A percentile compares a stretch with the other conserved stretches of the same genome.
Evolutionary conservation across 2,888 invertebrate genomes (phyloP).

Genomic region (Pseudoips prasinana): DNA sequence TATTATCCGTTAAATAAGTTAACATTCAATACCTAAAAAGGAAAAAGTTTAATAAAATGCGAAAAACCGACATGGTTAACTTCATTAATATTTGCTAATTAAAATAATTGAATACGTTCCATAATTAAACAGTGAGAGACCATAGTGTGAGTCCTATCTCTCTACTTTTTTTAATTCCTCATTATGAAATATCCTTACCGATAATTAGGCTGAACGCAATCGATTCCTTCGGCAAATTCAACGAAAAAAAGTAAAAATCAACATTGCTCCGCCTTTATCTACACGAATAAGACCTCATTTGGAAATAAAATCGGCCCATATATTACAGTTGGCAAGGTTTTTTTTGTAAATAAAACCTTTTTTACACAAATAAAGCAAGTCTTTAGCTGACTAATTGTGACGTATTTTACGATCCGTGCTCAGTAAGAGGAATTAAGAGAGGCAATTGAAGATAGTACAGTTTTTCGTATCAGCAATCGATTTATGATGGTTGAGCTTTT

Average conservation of each 20-base stretch:
- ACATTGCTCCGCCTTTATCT: conserved; percentile 39
- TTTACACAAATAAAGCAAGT: conserved; percentile 55
- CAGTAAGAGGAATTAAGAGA: conserved; percentile 61
- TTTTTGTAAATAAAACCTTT: conserved; percentile 44
- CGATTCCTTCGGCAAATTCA: conserved; percentile 38
- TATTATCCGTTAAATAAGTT: no score
- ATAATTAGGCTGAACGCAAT: conserved; percentile 40
- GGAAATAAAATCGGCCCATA: conserved; percentile 54
- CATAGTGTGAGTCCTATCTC: conserved; percentile 16
- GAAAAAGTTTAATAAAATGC: no score
- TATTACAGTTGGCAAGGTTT: conserved; percentile 40
- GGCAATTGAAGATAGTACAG: conserved; percentile 61
- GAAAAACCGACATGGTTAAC: neutral
- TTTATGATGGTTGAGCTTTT: conserved; percentile 62
- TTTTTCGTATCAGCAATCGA: conserved; percentile 62
- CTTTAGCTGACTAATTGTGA: conserved; percentile 73
- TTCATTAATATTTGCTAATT: conserved; percentile 5
- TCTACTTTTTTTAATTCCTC: conserved; percentile 24
- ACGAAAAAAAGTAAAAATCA: conserved; percentile 33
- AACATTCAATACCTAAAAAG: no score
- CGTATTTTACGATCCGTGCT: conserved; percentile 67
- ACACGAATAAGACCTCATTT: conserved; percentile 53
- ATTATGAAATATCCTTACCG: conserved; percentile 29
- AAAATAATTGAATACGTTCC: conserved; percentile 5
- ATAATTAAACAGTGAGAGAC: conserved; percentile 12